Conservation (phyloP, 1,140 invertebrate genomes). For the Procambarus virginalis region DNA sequence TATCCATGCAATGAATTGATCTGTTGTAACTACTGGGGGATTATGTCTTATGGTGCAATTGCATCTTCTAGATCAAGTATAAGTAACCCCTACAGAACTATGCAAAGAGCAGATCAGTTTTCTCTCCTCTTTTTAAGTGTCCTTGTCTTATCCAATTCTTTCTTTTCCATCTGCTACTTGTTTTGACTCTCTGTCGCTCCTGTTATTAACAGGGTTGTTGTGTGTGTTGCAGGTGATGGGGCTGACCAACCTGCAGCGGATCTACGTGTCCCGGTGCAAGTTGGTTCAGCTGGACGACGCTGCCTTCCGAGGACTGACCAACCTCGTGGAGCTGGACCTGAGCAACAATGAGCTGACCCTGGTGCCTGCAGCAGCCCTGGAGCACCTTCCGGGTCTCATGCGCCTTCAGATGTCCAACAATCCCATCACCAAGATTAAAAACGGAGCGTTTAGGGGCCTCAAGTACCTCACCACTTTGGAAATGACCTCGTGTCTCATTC, state of each 20-base stretch:
- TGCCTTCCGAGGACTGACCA: conserved; percentile 88
- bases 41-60: too few species aligned
- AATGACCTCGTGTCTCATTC: conserved; percentile 86
- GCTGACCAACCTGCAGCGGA: conserved; percentile 88
- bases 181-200: neutral
- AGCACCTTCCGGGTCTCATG: conserved; percentile 83
- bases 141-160: neutral
- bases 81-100: too few species aligned
- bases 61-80: too few species aligned
- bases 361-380: conserved; percentile 86
- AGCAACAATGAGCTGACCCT: conserved; percentile 86
- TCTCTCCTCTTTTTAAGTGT: neutral
- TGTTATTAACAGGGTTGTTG: neutral
- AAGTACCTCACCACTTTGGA: conserved; percentile 88
- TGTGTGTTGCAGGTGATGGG: conserved; percentile 77
- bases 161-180: neutral
- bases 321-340: conserved; percentile 90
- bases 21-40: too few species aligned
- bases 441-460: conserved; percentile 83
- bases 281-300: conserved; percentile 88
- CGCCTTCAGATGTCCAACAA: conserved; percentile 85
- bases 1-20: too few species aligned
- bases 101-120: too few species aligned
- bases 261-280: conserved; percentile 86
- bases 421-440: conserved; percentile 85